phyloP scores from a whole-genome alignment of 2,113 vertebrate genomes.

The Connochaetes taurinus region DNA sequence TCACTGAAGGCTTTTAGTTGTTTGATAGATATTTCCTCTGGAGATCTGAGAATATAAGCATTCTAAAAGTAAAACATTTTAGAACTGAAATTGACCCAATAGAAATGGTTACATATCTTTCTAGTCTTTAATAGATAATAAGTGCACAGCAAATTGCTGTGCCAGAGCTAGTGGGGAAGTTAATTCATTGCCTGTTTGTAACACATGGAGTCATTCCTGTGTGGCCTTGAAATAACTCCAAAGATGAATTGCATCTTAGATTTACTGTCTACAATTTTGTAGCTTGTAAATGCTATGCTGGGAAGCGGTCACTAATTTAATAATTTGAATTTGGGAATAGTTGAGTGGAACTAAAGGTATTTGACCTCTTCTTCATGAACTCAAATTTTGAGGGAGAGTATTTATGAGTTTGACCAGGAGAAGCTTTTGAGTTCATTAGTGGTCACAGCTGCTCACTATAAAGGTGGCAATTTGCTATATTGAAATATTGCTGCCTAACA shows the following conservation, averaged over 20 bases:
- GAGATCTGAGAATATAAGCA: conserved; percentile 8
- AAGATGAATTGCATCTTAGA: conserved; percentile 8
- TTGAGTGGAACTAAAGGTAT: conserved; percentile 13
- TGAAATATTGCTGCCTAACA: neutral
- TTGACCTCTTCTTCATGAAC: neutral
- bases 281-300: neutral
- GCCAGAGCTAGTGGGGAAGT: neutral
- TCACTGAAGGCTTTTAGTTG: neutral
- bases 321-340: conserved; percentile 21
- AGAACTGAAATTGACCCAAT: neutral
- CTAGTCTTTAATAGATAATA: conserved; percentile 7
- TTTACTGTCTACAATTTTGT: conserved; percentile 22
- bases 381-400: neutral
- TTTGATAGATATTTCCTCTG: neutral
- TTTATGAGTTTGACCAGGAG: conserved; percentile 36
- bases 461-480: neutral
- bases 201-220: neutral
- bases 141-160: neutral
- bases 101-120: neutral
- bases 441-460: neutral
- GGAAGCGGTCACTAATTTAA: neutral
- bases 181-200: conserved; percentile 22
- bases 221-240: neutral
- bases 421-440: neutral
- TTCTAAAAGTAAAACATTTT: conserved; percentile 22